Evolutionary conservation across 2,113 vertebrate species (phyloP).

Genomic region (Peucedramus taeniatus): DNA sequence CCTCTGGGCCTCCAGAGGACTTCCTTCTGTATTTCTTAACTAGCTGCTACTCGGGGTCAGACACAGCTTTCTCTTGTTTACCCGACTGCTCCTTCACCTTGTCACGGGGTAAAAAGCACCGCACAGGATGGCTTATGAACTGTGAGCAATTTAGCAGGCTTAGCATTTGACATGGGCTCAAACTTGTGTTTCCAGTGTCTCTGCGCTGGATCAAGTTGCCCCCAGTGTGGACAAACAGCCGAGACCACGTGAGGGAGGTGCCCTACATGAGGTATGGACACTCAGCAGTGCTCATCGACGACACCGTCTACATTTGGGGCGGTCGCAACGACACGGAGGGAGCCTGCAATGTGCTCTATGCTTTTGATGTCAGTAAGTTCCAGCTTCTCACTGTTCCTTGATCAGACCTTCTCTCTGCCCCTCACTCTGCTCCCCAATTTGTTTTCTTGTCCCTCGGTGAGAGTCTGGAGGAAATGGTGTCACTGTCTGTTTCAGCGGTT

Average conservation of each 20-base stretch:
- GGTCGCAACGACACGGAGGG: conserved; percentile 97
- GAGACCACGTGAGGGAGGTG: conserved; percentile 85
- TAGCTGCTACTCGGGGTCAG: background rate
- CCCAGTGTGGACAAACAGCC: conserved; percentile 80
- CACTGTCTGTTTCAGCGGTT: background rate
- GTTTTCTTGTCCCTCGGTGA: background rate
- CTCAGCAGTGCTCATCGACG: conserved; percentile 94
- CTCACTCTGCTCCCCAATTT: accelerated
- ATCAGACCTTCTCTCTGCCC: background rate
- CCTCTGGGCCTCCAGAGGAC: background rate
- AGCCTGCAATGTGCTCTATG: conserved; percentile 97
- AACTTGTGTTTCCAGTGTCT: conserved; percentile 81
- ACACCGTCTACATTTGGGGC: conserved; percentile 94
- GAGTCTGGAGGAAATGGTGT: background rate
- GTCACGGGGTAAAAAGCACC: accelerated
- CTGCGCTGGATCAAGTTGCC: conserved; percentile 95
- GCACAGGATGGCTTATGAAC: background rate
- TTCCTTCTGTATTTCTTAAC: background rate
- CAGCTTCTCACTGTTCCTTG: background rate
- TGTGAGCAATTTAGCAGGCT: background rate
- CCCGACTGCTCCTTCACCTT: background rate
- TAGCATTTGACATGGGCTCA: background rate
- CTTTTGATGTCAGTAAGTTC: conserved; percentile 95
- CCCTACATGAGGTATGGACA: conserved; percentile 99
- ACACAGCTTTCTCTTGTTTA: background rate